phyloP scores from a whole-genome alignment of 1,140 invertebrate species.

The Drosophila erecta region DNA sequence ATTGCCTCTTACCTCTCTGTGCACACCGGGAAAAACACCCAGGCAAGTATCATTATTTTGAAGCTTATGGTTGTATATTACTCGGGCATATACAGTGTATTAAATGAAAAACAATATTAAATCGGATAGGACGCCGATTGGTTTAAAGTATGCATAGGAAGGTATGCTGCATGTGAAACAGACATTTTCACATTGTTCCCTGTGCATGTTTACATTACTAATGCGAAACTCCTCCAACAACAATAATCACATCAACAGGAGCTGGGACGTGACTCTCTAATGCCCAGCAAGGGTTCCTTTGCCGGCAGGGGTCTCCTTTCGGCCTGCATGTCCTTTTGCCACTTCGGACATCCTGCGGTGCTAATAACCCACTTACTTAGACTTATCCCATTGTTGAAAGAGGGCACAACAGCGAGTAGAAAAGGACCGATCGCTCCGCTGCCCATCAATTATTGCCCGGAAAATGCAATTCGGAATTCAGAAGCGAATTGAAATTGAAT shows the following conservation, averaged over 20 bases:
- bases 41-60: no score
- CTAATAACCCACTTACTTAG: slow-evolving; percentile 82
- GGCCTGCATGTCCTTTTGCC: slow-evolving; percentile 41
- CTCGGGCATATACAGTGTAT: background rate
- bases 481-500: slow-evolving; percentile 26
- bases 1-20: slow-evolving; percentile 63
- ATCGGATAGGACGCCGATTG: no score
- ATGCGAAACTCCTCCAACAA: slow-evolving; percentile 65
- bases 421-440: background rate
- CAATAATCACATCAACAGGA: slow-evolving; percentile 60
- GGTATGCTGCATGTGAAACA: background rate
- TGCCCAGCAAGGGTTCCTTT: slow-evolving; percentile 58
- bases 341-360: slow-evolving; percentile 68
- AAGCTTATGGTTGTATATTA: no score
- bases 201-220: slow-evolving; percentile 75
- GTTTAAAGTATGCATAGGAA: no score
- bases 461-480: slow-evolving; percentile 36
- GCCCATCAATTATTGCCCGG: slow-evolving; percentile 60
- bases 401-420: background rate
- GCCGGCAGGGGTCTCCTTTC: slow-evolving; percentile 33
- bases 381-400: slow-evolving; percentile 74
- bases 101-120: background rate
- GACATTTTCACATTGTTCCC: background rate
- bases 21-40: background rate
- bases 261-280: slow-evolving; percentile 63